A percentile compares a stretch with the other conserved stretches of the same genome.
Evolutionary conservation across 2,113 vertebrate genomes (phyloP).

Genomic region (Phyllopteryx taeniolatus): DNA sequence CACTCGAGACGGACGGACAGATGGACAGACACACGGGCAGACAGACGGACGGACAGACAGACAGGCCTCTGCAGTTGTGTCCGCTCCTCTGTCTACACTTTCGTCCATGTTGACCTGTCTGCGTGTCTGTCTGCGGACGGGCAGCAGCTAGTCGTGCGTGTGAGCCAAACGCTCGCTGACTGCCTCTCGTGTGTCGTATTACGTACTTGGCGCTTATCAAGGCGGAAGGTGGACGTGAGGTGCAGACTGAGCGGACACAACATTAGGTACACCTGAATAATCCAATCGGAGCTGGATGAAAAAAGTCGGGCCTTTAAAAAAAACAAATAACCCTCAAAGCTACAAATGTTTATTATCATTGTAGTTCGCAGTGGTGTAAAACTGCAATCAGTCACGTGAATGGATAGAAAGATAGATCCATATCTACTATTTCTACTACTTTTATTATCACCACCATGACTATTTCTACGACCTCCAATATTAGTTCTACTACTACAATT

Average conservation of each 20-base stretch:
- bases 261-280: neutral
- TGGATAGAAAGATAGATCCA: too few relatives aligned
- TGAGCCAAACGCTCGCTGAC: constrained; percentile 11
- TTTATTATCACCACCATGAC: too few relatives aligned
- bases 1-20: constrained; percentile 61
- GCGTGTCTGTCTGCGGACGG: constrained; percentile 70
- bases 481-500: too few relatives aligned
- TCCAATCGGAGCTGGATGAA: neutral
- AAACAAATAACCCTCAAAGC: too few relatives aligned
- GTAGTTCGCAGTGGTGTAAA: too few relatives aligned
- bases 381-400: too few relatives aligned
- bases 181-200: neutral
- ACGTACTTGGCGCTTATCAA: neutral
- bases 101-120: constrained; percentile 69
- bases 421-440: too few relatives aligned
- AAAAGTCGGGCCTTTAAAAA: too few relatives aligned
- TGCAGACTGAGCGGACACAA: neutral
- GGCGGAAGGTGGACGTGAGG: neutral
- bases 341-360: too few relatives aligned
- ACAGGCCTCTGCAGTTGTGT: constrained; percentile 76
- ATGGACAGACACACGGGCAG: constrained; percentile 59
- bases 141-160: constrained; percentile 45
- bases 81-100: constrained; percentile 74
- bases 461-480: too few relatives aligned
- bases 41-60: constrained; percentile 81